Percentiles rank a stretch among this genome's conserved stretches.
Conservation (phyloP, 2,113 vertebrate species). For the Blennius ocellaris region DNA sequence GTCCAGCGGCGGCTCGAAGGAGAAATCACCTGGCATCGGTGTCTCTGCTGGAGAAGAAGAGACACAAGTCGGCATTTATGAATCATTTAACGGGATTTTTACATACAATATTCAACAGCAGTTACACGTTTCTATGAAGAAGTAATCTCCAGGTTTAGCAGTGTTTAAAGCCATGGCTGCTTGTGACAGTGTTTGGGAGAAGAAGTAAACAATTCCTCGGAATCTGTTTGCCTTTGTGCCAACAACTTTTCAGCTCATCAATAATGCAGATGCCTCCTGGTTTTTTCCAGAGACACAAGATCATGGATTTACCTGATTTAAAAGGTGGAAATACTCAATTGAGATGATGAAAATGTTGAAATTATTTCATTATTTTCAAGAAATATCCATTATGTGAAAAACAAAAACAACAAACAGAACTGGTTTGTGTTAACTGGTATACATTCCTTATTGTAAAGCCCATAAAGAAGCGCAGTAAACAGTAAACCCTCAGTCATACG, state of each 20-base stretch:
- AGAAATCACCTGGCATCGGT: conserved; percentile 85
- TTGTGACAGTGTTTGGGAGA: conserved; percentile 17
- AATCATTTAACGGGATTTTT: not conserved
- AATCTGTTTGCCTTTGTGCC: conserved; percentile 33
- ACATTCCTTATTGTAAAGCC: conserved; percentile 7
- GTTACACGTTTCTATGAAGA: not conserved
- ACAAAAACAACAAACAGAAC: too few relatives aligned
- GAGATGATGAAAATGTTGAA: conserved; percentile 40
- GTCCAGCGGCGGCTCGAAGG: conserved; percentile 78
- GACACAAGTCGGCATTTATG: conserved; percentile 7
- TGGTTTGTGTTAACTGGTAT: conserved; percentile 18
- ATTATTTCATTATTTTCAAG: conserved; percentile 7
- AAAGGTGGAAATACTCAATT: conserved; percentile 23
- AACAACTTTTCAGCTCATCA: conserved; percentile 31
- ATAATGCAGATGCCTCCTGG: conserved; percentile 56
- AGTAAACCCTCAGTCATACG: too few relatives aligned
- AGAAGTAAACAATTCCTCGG: conserved; percentile 17
- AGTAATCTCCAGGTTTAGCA: conserved; percentile 10
- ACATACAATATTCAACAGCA: not conserved
- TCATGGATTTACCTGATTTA: conserved; percentile 55
- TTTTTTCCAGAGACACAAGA: conserved; percentile 5
- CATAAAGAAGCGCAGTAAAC: not conserved
- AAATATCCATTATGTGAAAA: conserved; percentile 52
- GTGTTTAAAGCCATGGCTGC: not conserved
- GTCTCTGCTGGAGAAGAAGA: conserved; percentile 81